phyloP scores from a whole-genome alignment of 1,140 invertebrate genomes.

The Trichonephila inaurata region DNA sequence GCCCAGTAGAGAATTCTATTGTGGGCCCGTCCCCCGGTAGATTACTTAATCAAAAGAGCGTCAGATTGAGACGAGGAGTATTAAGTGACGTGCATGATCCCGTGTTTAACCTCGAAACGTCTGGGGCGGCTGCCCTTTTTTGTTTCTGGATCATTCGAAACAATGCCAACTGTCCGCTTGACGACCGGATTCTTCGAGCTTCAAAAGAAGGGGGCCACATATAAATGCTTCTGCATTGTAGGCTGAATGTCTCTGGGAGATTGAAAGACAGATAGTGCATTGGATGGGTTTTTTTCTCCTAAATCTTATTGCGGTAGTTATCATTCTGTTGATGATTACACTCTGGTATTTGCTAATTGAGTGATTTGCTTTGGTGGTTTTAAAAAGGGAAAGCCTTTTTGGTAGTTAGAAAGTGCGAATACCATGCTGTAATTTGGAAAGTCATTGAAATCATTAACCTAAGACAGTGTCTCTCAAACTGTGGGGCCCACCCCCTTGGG shows the following conservation, averaged over 20 bases:
- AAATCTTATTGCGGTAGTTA: background rate
- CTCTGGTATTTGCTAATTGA: conserved; percentile 10
- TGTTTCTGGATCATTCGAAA: conserved; percentile 56
- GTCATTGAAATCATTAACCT: no score
- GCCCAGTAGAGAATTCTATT: conserved; percentile 56
- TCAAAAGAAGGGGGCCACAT: background rate
- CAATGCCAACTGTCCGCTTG: conserved; percentile 54
- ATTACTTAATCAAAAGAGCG: conserved; percentile 75
- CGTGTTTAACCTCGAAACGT: conserved; percentile 68
- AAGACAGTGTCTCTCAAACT: no score
- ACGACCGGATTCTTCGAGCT: background rate
- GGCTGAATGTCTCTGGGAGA: background rate
- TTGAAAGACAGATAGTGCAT: background rate
- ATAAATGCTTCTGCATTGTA: background rate
- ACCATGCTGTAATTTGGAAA: no score
- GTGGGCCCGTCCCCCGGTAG: conserved; percentile 50
- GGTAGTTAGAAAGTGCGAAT: no score
- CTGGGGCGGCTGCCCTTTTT: conserved; percentile 38
- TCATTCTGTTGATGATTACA: background rate
- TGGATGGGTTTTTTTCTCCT: background rate
- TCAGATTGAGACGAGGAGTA: conserved; percentile 65
- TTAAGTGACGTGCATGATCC: conserved; percentile 66
- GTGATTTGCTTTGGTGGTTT: background rate
- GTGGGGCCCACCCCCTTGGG: no score
- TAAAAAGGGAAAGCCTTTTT: no score